Evolutionary conservation across 2,888 invertebrate genomes (phyloP).

Genomic region (Capitulum mitella): DNA sequence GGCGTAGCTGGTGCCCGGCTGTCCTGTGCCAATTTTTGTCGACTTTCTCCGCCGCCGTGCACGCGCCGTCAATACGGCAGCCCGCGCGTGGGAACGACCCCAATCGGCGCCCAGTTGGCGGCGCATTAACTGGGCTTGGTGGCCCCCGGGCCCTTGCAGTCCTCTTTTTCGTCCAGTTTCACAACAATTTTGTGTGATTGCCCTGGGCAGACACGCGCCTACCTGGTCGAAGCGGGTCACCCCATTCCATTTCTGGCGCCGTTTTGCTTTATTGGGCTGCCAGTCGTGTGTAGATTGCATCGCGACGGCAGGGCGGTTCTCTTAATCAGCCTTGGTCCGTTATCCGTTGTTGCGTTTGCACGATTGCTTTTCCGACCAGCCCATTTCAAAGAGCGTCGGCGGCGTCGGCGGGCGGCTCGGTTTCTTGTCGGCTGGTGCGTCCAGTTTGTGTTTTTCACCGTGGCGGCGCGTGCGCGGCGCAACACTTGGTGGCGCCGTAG

Average conservation of each 20-base stretch:
- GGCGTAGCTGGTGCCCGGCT: constrained; percentile 38
- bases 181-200: background rate
- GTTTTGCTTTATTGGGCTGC: background rate
- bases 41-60: too few species aligned
- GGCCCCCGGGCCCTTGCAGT: constrained; percentile 6
- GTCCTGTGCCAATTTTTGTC: background rate
- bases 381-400: background rate
- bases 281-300: too few species aligned
- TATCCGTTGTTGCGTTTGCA: background rate
- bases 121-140: background rate
- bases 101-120: background rate
- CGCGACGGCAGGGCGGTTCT: too few species aligned
- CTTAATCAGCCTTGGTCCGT: background rate
- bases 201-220: background rate
- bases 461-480: too few species aligned
- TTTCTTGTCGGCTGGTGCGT: background rate
- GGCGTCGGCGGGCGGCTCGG: background rate
- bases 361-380: background rate
- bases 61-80: background rate
- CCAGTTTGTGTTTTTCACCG: background rate
- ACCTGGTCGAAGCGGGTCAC: background rate
- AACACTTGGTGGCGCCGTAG: too few species aligned
- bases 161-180: background rate
- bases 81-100: constrained; percentile 10
- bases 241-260: background rate